These are phyloP conservation scores for Notospermus geniculatus DNA, from an alignment of 1,140 invertebrate species.

Conservation along the genomic window DNA sequence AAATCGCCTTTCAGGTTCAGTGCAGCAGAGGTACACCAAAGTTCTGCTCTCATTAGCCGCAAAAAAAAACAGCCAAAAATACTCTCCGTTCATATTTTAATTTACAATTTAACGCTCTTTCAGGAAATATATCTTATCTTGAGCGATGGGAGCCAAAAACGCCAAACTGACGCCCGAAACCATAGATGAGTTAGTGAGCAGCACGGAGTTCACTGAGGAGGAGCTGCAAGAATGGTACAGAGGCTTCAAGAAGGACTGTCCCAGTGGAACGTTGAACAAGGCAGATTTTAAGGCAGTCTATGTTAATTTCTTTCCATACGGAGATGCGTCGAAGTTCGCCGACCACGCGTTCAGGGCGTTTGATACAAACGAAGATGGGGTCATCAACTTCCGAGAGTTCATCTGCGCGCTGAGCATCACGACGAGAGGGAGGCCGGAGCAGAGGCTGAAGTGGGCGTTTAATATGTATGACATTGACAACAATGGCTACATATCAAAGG, in stretches of 20 bases:
- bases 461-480: constrained; percentile 85
- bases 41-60: too few species aligned
- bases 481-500: constrained; percentile 76
- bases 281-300: constrained; percentile 13
- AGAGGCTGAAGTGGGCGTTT: constrained; percentile 89
- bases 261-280: background rate
- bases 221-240: constrained; percentile 14
- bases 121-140: too few species aligned
- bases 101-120: too few species aligned
- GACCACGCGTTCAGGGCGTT: constrained; percentile 47
- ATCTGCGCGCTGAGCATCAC: constrained; percentile 36
- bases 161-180: constrained; percentile 11
- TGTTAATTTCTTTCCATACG: constrained; percentile 12
- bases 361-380: constrained; percentile 59
- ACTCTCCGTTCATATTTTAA: too few species aligned
- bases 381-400: constrained; percentile 41
- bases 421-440: constrained; percentile 71
- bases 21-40: too few species aligned
- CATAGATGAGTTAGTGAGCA: background rate
- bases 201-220: constrained; percentile 9
- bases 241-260: constrained; percentile 14
- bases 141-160: constrained; percentile 8
- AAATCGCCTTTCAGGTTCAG: too few species aligned
- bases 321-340: constrained; percentile 14
- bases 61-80: too few species aligned